Conservation (phyloP, 2,797 vertebrate genomes). For the Zenarchopterus dispar region DNA sequence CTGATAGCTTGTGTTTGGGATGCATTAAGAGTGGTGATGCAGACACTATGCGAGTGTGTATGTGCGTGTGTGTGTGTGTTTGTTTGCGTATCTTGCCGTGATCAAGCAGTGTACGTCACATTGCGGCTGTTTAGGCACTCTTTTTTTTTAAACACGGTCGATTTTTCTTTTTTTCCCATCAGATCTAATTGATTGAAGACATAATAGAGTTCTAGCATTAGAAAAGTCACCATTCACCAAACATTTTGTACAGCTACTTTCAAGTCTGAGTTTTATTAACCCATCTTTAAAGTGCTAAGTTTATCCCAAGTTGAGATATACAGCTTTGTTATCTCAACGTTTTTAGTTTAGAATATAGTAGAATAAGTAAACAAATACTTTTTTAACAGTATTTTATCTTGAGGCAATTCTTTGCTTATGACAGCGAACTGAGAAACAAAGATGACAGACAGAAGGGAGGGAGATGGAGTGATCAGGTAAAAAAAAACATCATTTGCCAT, state of each 20-base stretch:
- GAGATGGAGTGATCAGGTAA: no score
- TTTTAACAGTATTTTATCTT: no score
- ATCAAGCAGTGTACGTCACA: conserved; percentile 56
- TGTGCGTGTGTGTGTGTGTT: conserved; percentile 29
- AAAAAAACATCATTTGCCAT: no score
- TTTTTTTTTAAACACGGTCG: conserved; percentile 25
- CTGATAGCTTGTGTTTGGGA: conserved; percentile 82
- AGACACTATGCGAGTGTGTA: conserved; percentile 49
- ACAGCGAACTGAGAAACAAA: background rate
- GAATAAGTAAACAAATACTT: no score
- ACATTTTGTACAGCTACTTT: conserved; percentile 6
- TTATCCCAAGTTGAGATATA: background rate
- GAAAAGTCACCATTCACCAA: background rate
- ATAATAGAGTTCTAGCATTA: conserved; percentile 2
- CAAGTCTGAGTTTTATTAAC: conserved; percentile 4
- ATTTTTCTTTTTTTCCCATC: conserved; percentile 40
- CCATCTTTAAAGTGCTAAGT: background rate
- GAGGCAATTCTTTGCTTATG: no score
- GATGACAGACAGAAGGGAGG: background rate
- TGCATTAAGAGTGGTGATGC: conserved; percentile 79
- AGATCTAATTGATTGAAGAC: conserved; percentile 40
- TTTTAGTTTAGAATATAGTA: no score
- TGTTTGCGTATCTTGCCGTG: conserved; percentile 51
- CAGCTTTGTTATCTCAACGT: background rate
- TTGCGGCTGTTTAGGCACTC: conserved; percentile 36